Percentiles rank a stretch among this genome's conserved stretches.
phyloP scores from a whole-genome alignment of 2,888 invertebrate genomes.

The Zonitis immaculata region DNA sequence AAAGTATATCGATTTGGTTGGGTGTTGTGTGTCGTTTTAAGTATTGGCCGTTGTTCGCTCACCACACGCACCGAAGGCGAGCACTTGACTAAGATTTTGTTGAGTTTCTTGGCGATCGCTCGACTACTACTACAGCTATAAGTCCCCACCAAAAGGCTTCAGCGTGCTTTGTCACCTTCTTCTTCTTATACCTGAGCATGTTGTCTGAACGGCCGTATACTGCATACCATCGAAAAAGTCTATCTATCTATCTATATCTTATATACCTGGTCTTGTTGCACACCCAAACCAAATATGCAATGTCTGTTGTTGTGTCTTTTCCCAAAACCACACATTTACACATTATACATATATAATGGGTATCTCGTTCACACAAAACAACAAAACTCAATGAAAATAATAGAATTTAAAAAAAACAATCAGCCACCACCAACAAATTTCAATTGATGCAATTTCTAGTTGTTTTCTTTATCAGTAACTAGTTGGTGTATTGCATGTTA shows the following conservation, averaged over 20 bases:
- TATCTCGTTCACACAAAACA: not conserved
- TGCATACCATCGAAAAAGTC: conserved; percentile 24
- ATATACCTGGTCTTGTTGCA: conserved; percentile 24
- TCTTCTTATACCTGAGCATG: conserved; percentile 28
- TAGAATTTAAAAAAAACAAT: too few relatives aligned
- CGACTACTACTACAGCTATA: conserved; percentile 13
- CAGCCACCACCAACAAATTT: too few relatives aligned
- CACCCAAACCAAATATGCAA: conserved; percentile 21
- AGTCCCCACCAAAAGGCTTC: conserved; percentile 18
- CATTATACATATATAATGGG: too few relatives aligned
- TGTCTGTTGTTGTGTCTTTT: not conserved
- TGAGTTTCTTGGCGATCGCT: conserved; percentile 25
- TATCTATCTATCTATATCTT: too few relatives aligned
- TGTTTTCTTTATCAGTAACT: not conserved
- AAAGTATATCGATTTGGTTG: not conserved
- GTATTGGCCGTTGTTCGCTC: too few relatives aligned
- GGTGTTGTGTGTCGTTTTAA: too few relatives aligned
- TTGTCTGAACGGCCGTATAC: conserved; percentile 17
- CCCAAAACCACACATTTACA: not conserved
- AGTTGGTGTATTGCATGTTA: not conserved
- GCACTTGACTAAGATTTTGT: conserved; percentile 28
- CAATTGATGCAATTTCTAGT: not conserved
- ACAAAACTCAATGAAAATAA: too few relatives aligned
- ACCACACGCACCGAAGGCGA: conserved; percentile 14
- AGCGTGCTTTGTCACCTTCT: conserved; percentile 31